Evolutionary conservation across 2,888 invertebrate species (phyloP), one percentile per base, ranked within the genome.

Genomic region (Capitulum mitella): DNA sequence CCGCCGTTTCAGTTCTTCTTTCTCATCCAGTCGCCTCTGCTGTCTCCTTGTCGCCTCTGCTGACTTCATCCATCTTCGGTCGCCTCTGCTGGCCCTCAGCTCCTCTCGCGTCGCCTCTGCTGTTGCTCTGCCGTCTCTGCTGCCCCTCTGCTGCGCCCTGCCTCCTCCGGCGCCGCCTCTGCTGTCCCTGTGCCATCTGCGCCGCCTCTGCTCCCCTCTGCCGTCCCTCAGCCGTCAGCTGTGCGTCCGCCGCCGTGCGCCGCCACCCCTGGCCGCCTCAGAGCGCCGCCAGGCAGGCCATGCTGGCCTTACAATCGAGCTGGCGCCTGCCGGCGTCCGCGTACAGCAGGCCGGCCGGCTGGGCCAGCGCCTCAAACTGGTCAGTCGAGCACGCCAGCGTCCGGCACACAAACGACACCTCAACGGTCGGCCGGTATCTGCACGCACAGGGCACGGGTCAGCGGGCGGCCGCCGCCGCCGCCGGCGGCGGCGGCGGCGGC

Each of bases 401-500:
- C 14, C 32, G 12, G 29, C 43, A 46, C 75, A 75, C 75, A 46
- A 22, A 93, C 86, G 91, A 91, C 88, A 95, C 90, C 84, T 93
- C 91, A 89, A 98, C 90, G 87, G 89, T 91, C 88, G 94, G 97
- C 85, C 97, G 96, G 90, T 94, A 97, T 90, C 97, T 96, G 92
- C 81, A 82, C 29, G 40, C 74, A 74, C 34, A 74, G 40, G 40
- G 16, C 26, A 8, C 40, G 40, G 40, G 74, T 74, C 19, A 74
- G 29, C 37, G 12, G 34, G n/a, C n/a, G n/a, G n/a, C n/a, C n/a
- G n/a, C n/a, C n/a, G n/a, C n/a, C n/a, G n/a, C n/a, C n/a, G n/a
- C n/a, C n/a, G n/a, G n/a, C n/a, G n/a, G n/a, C n/a, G n/a, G n/a
- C n/a, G n/a, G n/a, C n/a, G n/a, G n/a, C n/a, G n/a, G n/a, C n/a